Evolutionary conservation across 2,888 invertebrate genomes (phyloP).

Genomic region (Rhagium mordax): DNA sequence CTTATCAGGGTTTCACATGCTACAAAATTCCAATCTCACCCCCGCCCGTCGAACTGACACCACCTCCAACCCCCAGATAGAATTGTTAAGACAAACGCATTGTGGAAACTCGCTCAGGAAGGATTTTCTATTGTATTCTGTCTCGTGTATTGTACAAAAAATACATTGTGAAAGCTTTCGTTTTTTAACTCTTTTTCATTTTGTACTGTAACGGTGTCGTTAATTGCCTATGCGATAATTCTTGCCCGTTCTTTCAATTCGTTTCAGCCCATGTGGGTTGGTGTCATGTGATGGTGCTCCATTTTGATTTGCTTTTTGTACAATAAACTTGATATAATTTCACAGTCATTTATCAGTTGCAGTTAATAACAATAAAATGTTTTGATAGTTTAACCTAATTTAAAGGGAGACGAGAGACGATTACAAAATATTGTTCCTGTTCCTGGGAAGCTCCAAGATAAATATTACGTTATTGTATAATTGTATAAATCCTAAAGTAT

Average conservation of each 20-base stretch:
- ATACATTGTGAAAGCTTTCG: background rate
- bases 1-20: constrained; percentile 49
- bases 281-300: background rate
- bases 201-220: background rate
- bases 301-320: background rate
- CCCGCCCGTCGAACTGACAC: constrained; percentile 29
- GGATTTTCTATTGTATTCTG: constrained; percentile 28
- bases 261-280: background rate
- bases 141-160: background rate
- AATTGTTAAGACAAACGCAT: constrained; percentile 41
- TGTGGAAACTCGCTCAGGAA: constrained; percentile 17
- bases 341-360: too few relatives aligned
- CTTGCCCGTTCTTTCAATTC: background rate
- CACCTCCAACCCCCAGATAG: constrained; percentile 33
- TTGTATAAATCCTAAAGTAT: too few relatives aligned
- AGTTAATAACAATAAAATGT: too few relatives aligned
- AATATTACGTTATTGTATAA: too few relatives aligned
- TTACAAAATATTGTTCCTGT: too few relatives aligned
- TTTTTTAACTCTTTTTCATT: constrained; percentile 2
- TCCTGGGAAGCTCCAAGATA: too few relatives aligned
- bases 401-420: too few relatives aligned
- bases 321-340: too few relatives aligned
- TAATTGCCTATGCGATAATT: background rate
- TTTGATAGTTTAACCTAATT: too few relatives aligned
- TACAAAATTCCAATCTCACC: constrained; percentile 37